Base-by-base conservation (phyloP, 2,113 vertebrate species). In the Formicarius rufipectus region DNA sequence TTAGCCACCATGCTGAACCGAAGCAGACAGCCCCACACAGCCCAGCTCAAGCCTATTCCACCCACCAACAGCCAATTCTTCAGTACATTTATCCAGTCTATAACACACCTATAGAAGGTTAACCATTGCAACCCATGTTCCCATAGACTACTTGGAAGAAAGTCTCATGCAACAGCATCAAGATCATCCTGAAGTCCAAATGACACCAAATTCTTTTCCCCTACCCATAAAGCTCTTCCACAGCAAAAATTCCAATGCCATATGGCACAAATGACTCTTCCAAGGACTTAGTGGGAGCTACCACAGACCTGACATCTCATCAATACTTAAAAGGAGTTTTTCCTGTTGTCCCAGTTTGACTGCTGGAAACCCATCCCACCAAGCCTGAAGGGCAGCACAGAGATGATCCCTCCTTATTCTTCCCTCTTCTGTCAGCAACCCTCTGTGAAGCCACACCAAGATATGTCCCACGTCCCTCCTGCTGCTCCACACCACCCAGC, bases 401-500 rank as follows among this genome's bases (percentile, higher is more conserved):
- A 60, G 59, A 31, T 21, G 23, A 30, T 4, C 33, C 22, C 4
- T 39, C 63, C 55, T 37, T 25, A 25, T 4, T 71, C 50, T 37
- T 86, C 28, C 35, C 52, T 4, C n/a, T 50, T 86, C 94, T 95
- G 88, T 89, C 83, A 95, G 86, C 92, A 86, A n/a, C 59, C 2
- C 1, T 8, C 31, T 0, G 0, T 10, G 62, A 35, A 89, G 82
- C 40, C 72, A 35, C 5, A 17, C 71, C 25, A 55, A 45, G 50
- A 86, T 83, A 74, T 11, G 85, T 88, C 82, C 79, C 93, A 90
- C 79, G 82, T 90, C 88, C 47, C 62, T 60, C 37, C 1, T 3
- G 56, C 84, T 94, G 95, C 78, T 95, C 56, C 87, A 12, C 79
- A 86, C 93, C 95, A 94, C 0, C 94, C 88, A 88, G 90, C 96